These are phyloP conservation scores for Chaunax sp. DNA, from an alignment of 2,797 vertebrate genomes.

Conservation along the genomic window DNA sequence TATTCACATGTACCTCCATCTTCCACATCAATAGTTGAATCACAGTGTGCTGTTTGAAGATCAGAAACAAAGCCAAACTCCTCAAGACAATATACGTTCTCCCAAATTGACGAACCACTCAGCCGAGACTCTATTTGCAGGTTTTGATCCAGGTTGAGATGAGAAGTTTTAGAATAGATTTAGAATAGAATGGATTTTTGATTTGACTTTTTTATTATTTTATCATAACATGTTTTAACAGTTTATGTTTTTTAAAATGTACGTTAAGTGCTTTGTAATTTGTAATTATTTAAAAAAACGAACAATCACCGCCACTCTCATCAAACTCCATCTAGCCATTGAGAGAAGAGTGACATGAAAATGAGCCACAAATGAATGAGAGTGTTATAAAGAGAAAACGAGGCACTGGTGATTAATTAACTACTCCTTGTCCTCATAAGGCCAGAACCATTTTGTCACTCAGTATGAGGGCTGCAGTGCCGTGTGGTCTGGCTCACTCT, in stretches of 20 bases:
- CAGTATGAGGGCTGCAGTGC: slow-evolving; percentile 32
- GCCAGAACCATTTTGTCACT: slow-evolving; percentile 56
- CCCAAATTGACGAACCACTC: slow-evolving; percentile 10
- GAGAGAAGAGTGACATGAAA: slow-evolving; percentile 38
- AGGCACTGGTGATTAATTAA: slow-evolving; percentile 70
- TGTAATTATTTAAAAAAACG: not conserved
- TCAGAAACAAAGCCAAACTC: slow-evolving; percentile 14
- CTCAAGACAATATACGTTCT: not conserved
- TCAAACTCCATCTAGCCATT: slow-evolving; percentile 2
- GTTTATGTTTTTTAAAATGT: not conserved
- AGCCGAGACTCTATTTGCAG: slow-evolving; percentile 14
- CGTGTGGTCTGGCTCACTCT: slow-evolving; percentile 30
- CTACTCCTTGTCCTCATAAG: slow-evolving; percentile 45
- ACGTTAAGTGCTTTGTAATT: not conserved
- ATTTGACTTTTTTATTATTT: too few relatives aligned
- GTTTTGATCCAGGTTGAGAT: not conserved
- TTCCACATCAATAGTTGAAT: slow-evolving; percentile 23
- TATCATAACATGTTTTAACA: too few relatives aligned
- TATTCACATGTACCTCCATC: not conserved
- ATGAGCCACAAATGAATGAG: slow-evolving; percentile 57
- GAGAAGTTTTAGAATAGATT: not conserved
- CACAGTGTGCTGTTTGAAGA: slow-evolving; percentile 4
- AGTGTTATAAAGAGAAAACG: slow-evolving; percentile 55
- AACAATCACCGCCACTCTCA: slow-evolving; percentile 18
- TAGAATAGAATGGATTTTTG: too few relatives aligned